Percentiles rank a stretch among this genome's conserved stretches.
phyloP scores from a whole-genome alignment of 2,797 vertebrate genomes.

The Borostomias antarcticus region DNA sequence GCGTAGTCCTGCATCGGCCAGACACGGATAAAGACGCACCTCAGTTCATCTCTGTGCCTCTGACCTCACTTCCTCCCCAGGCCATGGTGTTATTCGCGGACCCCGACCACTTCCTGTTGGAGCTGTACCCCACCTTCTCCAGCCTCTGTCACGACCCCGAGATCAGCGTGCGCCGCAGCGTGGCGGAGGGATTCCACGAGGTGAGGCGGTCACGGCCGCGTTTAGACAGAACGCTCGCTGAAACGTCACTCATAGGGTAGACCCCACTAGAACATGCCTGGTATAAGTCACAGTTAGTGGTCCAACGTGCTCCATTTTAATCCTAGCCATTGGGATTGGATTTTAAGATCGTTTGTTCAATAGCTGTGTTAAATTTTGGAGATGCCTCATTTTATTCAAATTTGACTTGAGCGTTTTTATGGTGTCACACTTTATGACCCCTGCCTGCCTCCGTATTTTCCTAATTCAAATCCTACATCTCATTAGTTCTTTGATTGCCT shows the following conservation, averaged over 20 bases:
- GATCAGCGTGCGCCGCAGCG: conserved; percentile 86
- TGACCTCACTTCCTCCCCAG: conserved; percentile 60
- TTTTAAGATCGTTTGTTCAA: too few species aligned
- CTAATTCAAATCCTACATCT: neutral
- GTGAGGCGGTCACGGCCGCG: conserved; percentile 69
- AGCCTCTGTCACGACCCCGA: conserved; percentile 92
- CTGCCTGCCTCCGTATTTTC: neutral
- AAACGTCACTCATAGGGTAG: neutral
- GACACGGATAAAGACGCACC: too few species aligned
- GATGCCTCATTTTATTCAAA: too few species aligned
- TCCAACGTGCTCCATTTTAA: neutral
- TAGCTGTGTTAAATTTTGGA: too few species aligned
- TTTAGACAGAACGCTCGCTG: too few species aligned
- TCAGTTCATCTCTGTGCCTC: conserved; percentile 9
- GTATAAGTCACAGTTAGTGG: neutral
- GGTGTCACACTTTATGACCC: too few species aligned
- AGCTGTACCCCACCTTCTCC: conserved; percentile 89
- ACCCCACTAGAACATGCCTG: neutral
- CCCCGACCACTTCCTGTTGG: conserved; percentile 87
- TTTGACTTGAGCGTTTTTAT: too few species aligned
- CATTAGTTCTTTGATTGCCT: neutral
- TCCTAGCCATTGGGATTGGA: conserved; percentile 17
- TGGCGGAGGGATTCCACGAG: conserved; percentile 92
- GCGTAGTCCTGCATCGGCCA: too few species aligned
- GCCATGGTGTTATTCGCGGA: conserved; percentile 92